These are phyloP conservation scores for Sebastes matsubarae DNA, from an alignment of 2,797 vertebrate species.

Conservation along the genomic window DNA sequence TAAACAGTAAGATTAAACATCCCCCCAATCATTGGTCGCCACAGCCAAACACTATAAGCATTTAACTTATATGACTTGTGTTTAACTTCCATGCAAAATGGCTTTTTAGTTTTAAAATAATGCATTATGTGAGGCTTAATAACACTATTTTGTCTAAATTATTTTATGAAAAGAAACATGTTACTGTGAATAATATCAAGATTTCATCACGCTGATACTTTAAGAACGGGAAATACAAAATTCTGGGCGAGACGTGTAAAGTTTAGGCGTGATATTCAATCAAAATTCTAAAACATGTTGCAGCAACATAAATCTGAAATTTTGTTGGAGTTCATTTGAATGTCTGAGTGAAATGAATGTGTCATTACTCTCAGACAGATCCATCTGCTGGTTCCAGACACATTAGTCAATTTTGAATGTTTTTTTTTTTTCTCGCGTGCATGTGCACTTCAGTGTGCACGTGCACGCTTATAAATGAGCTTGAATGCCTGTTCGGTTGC, in stretches of 20 bases:
- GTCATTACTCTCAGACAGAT: conserved; percentile 61
- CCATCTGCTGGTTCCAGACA: conserved; percentile 61
- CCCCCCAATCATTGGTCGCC: neutral
- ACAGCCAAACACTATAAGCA: neutral
- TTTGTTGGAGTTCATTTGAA: conserved; percentile 40
- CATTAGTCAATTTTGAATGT: conserved; percentile 53
- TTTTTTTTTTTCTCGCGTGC: neutral
- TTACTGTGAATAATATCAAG: neutral
- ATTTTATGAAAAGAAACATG: neutral
- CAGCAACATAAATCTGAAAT: conserved; percentile 32
- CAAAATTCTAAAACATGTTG: neutral
- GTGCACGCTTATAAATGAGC: conserved; percentile 23
- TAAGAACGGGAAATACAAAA: neutral
- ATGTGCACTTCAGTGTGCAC: conserved; percentile 15
- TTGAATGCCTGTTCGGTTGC: neutral
- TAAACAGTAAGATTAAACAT: neutral
- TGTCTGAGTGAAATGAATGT: conserved; percentile 45
- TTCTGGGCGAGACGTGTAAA: neutral
- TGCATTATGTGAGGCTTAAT: neutral
- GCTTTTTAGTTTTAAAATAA: neutral
- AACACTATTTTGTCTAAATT: neutral
- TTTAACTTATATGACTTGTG: neutral
- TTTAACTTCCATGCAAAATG: neutral
- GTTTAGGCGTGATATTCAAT: neutral
- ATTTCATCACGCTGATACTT: neutral